Percentiles rank a stretch among this genome's conserved stretches.
These are phyloP conservation scores for Hecatera dysodea DNA, from an alignment of 2,888 invertebrate genomes.

Conservation along the genomic window DNA sequence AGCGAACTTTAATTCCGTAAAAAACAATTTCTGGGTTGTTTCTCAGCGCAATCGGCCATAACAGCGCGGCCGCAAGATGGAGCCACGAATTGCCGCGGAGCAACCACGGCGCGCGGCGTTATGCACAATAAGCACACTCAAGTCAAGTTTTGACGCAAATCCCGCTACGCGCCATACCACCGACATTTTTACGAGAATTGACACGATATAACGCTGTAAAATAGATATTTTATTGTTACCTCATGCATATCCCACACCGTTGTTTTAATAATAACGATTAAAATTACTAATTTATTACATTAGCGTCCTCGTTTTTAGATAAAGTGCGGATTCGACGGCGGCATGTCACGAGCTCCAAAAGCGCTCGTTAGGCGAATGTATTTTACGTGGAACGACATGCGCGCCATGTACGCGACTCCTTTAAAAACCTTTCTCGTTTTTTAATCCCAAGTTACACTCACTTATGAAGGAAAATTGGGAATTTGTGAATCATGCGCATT, in stretches of 20 bases:
- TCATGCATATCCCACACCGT: constrained; percentile 79
- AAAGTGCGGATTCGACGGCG: constrained; percentile 74
- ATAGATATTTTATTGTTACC: constrained; percentile 83
- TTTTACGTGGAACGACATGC: constrained; percentile 74
- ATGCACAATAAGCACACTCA: constrained; percentile 79
- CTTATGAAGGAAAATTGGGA: constrained; percentile 47
- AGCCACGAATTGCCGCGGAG: constrained; percentile 70
- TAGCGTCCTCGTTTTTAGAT: constrained; percentile 80
- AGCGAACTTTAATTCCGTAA: constrained; percentile 71
- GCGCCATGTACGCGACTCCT: constrained; percentile 41
- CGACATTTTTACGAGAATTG: constrained; percentile 83
- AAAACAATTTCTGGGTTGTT: constrained; percentile 76
- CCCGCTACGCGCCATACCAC: constrained; percentile 76
- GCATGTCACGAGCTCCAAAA: constrained; percentile 71
- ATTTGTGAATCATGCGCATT: constrained; percentile 54
- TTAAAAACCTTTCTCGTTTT: constrained; percentile 42
- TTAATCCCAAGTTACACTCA: constrained; percentile 63
- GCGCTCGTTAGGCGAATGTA: constrained; percentile 66
- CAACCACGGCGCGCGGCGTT: constrained; percentile 60
- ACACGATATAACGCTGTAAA: constrained; percentile 82
- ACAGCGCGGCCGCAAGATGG: constrained; percentile 77
- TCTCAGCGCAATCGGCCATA: constrained; percentile 78
- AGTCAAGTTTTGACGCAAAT: constrained; percentile 82
- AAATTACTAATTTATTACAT: constrained; percentile 87
- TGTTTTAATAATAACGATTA: constrained; percentile 89